Conservation (phyloP, 2,888 invertebrate species). For the Exocentrus adspersus region DNA sequence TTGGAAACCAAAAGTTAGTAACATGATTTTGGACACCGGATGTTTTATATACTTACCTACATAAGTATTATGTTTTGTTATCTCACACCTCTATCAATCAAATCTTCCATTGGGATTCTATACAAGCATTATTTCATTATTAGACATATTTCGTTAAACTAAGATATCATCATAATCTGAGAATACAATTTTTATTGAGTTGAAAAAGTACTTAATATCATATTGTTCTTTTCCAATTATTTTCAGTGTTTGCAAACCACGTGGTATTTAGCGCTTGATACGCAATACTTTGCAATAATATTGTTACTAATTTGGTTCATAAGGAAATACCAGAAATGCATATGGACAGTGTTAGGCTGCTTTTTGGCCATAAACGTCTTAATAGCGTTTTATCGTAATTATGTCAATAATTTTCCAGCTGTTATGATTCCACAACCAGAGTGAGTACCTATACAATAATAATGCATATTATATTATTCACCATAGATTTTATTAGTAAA, state of each 20-base stretch:
- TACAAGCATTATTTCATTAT: too few species aligned
- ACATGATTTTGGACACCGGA: too few species aligned
- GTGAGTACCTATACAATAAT: constrained; percentile 39
- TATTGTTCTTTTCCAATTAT: constrained; percentile 5
- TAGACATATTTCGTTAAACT: too few species aligned
- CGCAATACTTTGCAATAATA: constrained; percentile 20
- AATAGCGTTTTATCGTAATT: constrained; percentile 40
- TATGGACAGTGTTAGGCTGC: constrained; percentile 33
- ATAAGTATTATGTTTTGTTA: too few species aligned
- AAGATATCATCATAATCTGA: too few species aligned
- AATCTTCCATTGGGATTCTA: too few species aligned
- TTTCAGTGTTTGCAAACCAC: constrained; percentile 10
- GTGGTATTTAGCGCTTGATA: constrained; percentile 23
- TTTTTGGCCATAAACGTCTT: constrained; percentile 33
- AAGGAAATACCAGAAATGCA: constrained; percentile 23
- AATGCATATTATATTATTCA: not conserved
- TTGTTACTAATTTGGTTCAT: constrained; percentile 18
- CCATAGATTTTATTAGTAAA: too few species aligned
- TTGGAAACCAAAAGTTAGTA: too few species aligned
- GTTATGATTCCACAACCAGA: constrained; percentile 44
- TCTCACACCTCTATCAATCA: too few species aligned
- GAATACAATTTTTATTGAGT: too few species aligned
- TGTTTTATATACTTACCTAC: too few species aligned
- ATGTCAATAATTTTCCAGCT: constrained; percentile 42
- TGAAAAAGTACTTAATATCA: not conserved